These are phyloP conservation scores for Gallinago solitaria DNA, from an alignment of 2,797 vertebrate genomes.

Conservation along the genomic window DNA sequence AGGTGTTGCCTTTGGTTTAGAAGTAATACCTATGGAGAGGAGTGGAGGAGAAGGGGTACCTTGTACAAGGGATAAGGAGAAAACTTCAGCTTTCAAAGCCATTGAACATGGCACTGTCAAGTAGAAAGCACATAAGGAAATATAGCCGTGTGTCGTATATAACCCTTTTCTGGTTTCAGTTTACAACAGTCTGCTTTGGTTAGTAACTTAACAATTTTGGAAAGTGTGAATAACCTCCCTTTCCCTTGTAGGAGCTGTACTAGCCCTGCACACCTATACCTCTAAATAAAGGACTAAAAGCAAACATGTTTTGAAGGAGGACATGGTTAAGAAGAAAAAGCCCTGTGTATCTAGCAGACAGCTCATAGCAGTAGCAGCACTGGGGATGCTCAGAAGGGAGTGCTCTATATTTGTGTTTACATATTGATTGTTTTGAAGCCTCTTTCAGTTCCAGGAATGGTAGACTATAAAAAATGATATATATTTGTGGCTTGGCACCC, in stretches of 20 bases:
- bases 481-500: slow-evolving; percentile 77
- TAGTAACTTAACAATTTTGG: not conserved
- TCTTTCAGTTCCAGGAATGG: slow-evolving; percentile 76
- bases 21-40: not conserved
- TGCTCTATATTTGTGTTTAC: slow-evolving; percentile 18
- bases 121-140: not conserved
- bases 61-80: not conserved
- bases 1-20: not conserved
- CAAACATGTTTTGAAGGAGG: not conserved
- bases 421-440: slow-evolving; percentile 35
- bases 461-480: slow-evolving; percentile 64
- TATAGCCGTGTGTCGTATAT: not conserved
- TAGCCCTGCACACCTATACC: not conserved
- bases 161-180: not conserved
- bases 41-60: not conserved
- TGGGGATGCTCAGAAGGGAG: not conserved
- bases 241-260: not conserved
- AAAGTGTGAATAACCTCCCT: not conserved
- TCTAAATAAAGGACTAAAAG: not conserved
- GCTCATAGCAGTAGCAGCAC: not conserved
- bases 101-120: not conserved
- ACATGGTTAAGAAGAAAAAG: not conserved
- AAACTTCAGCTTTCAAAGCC: not conserved
- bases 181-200: not conserved
- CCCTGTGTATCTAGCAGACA: not conserved